A percentile compares a stretch with the other conserved stretches of the same genome.
Conservation (phyloP, 2,113 vertebrate genomes). For the Limanda limanda region DNA sequence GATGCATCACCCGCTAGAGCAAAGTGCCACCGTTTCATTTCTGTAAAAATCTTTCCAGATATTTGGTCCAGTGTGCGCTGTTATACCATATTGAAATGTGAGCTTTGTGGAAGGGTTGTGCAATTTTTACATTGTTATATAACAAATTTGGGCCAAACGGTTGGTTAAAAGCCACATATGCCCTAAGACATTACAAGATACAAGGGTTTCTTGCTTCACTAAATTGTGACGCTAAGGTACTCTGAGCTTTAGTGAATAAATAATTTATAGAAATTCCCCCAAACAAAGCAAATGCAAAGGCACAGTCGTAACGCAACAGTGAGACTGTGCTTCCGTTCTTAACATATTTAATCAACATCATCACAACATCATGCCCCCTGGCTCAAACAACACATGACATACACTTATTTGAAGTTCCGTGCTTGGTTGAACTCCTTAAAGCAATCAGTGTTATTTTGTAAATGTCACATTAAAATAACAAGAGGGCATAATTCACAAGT, state of each 20-base stretch:
- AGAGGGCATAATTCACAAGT: conserved; percentile 55
- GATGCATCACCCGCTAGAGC: conserved; percentile 24
- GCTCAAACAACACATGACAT: conserved; percentile 61
- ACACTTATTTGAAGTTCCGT: conserved; percentile 49
- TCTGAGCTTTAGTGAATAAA: conserved; percentile 35
- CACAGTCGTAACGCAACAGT: conserved; percentile 13
- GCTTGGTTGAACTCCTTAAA: conserved; percentile 60
- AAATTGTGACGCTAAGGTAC: conserved; percentile 29
- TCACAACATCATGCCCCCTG: conserved; percentile 58
- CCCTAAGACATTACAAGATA: neutral
- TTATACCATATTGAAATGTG: neutral
- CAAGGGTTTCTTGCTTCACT: neutral
- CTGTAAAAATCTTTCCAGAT: neutral
- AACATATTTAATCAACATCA: conserved; percentile 65
- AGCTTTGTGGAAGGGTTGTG: neutral
- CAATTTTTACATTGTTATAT: neutral
- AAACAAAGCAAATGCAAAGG: conserved; percentile 46
- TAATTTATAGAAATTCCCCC: conserved; percentile 37
- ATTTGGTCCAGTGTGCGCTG: conserved; percentile 4
- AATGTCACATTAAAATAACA: conserved; percentile 68
- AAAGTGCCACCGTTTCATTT: conserved; percentile 2
- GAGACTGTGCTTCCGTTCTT: conserved; percentile 25
- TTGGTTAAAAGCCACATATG: neutral
- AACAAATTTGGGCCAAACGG: neutral
- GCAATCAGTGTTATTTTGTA: conserved; percentile 68